Base-by-base conservation (phyloP, 1,140 invertebrate genomes). In the Drosophila ogumai region DNA sequence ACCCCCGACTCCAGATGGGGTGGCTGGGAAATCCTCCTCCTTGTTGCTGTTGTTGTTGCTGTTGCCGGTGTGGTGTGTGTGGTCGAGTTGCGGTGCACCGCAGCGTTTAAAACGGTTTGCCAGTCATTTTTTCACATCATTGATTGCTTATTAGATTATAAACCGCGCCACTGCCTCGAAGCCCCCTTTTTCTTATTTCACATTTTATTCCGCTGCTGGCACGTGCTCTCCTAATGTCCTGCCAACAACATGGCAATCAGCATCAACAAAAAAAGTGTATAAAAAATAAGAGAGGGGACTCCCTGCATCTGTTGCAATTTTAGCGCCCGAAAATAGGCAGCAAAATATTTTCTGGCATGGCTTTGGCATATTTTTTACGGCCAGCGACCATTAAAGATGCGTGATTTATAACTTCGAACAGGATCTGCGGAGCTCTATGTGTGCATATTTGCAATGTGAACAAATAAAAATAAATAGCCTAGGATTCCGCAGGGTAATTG, bases 71-170 rank as follows among this genome's bases (percentile, higher is more conserved):
- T 17, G n/a, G 41, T 49, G 63, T 41, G 66, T 81, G 66, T 57
- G 60, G 79, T 63, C 63, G 63, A 68, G 59, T 61, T 82, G 84
- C 57, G 84, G 82, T 88, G 76, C 84, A 88, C 80, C 82, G 60
- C 82, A 88, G 76, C 76, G 80, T 77, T 87, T 88, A 82, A 87
- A 87, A 77, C 65, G 82, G 84, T 81, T 87, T 88, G 76, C 72
- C 82, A 87, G 82, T 87, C 79, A 87, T 87, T 87, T 87, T 87
- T 87, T 87, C 82, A 84, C 82, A 82, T 87, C 82, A 87, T 87
- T 87, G 82, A 87, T 87, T 87, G 82, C 82, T 87, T 87, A 87
- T 87, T 87, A 87, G 82, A 87, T 87, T 87, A 87, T 84, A 82
- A 80, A 71, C 59, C 75, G 75, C 82, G 79, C 79, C 79, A 78